These are phyloP conservation scores for Heliconius melpomene DNA, from an alignment of 1,140 invertebrate genomes.

Conservation along the genomic window DNA sequence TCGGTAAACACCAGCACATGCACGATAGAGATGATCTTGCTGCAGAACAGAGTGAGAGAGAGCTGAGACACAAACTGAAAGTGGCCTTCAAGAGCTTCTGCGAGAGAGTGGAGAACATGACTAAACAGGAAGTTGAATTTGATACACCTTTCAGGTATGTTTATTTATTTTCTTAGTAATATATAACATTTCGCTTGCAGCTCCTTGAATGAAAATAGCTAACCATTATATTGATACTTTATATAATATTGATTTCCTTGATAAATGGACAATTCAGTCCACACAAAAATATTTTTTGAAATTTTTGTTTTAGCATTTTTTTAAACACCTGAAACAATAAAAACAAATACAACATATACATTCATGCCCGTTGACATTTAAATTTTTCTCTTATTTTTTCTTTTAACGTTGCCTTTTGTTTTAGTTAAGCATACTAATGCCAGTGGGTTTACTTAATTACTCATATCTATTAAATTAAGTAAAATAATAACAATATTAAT, in stretches of 20 bases:
- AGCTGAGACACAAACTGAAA: constrained; percentile 97
- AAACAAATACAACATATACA: too few species aligned
- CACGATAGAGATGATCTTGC: constrained; percentile 99
- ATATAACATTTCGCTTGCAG: neutral
- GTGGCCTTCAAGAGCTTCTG: constrained; percentile 99
- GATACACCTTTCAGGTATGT: constrained; percentile 94
- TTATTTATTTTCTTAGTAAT: neutral
- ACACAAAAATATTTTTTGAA: too few species aligned
- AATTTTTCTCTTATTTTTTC: too few species aligned
- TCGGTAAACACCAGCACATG: constrained; percentile 99
- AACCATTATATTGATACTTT: too few species aligned
- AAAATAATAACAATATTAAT: neutral
- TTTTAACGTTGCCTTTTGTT: too few species aligned
- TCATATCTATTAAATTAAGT: too few species aligned
- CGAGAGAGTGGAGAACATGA: constrained; percentile 98
- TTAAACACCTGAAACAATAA: too few species aligned
- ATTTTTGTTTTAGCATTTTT: too few species aligned
- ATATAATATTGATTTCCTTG: neutral
- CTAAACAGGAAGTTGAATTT: constrained; percentile 98
- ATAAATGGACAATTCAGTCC: neutral
- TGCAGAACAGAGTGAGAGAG: constrained; percentile 98
- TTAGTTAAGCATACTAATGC: too few species aligned
- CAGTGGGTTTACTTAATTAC: too few species aligned
- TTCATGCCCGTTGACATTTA: too few species aligned
- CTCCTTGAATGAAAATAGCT: too few species aligned